Conservation (phyloP, 2,888 invertebrate species). For the Mantis religiosa region DNA sequence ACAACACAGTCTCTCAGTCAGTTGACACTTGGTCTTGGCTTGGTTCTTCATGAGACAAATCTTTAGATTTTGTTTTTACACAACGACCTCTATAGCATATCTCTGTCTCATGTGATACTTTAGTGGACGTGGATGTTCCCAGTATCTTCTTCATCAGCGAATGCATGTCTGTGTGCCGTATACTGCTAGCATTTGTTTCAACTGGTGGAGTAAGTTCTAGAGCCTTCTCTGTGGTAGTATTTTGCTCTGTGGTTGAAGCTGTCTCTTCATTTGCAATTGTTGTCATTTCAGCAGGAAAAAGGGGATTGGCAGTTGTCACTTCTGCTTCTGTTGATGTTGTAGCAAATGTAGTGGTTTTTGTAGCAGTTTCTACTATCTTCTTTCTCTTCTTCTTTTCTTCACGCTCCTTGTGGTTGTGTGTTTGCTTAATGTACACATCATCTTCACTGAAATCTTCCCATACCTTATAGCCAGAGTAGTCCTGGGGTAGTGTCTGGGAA, state of each 20-base stretch:
- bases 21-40: background rate
- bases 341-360: background rate
- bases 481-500: background rate
- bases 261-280: background rate
- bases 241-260: background rate
- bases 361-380: background rate
- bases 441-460: background rate
- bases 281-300: background rate
- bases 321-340: background rate
- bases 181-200: background rate
- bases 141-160: constrained; percentile 42
- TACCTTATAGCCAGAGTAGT: background rate
- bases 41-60: background rate
- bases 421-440: background rate
- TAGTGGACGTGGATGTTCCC: constrained; percentile 75
- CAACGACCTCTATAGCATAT: constrained; percentile 84
- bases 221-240: background rate
- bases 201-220: background rate
- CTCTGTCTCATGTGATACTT: constrained; percentile 80
- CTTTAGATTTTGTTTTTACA: constrained; percentile 55
- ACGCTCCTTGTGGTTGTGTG: background rate
- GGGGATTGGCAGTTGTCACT: background rate
- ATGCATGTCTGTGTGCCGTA: constrained; percentile 4
- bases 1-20: background rate
- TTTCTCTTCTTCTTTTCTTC: background rate